phyloP scores from a whole-genome alignment of 2,797 vertebrate species.

The Phrynocephalus forsythii region DNA sequence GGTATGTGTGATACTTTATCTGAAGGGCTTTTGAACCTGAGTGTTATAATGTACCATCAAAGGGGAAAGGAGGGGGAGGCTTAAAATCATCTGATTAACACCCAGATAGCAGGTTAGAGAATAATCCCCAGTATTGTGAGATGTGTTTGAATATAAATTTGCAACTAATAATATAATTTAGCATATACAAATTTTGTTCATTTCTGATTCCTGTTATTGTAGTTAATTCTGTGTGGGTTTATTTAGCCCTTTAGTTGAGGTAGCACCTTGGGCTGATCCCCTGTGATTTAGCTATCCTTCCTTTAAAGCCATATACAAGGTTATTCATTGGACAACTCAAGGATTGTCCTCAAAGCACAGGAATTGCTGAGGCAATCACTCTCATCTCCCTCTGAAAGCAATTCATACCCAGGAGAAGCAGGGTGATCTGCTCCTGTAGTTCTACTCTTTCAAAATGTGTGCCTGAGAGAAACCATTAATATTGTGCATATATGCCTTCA shows the following conservation, averaged over 20 bases:
- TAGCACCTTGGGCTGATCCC: neutral
- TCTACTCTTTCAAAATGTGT: slow-evolving; percentile 11
- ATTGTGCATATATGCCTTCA: slow-evolving; percentile 19
- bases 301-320: neutral
- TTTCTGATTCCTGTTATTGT: too few relatives aligned
- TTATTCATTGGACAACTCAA: neutral
- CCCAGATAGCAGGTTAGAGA: too few relatives aligned
- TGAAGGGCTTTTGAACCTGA: too few relatives aligned
- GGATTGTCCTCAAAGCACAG: slow-evolving; percentile 1
- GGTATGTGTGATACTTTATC: too few relatives aligned
- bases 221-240: too few relatives aligned
- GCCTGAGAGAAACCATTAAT: slow-evolving; percentile 8
- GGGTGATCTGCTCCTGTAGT: neutral
- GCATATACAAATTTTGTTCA: too few relatives aligned
- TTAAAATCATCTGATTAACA: too few relatives aligned
- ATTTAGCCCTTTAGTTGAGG: neutral
- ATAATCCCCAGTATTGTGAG: too few relatives aligned
- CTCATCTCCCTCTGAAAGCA: neutral
- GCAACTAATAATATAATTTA: too few relatives aligned
- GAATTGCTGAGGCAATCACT: slow-evolving; percentile 11
- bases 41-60: too few relatives aligned
- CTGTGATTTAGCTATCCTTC: neutral
- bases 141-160: too few relatives aligned
- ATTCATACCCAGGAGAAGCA: slow-evolving; percentile 15
- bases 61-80: too few relatives aligned